phyloP scores from a whole-genome alignment of 2,888 invertebrate genomes.

The Ptycholaimellus sp. region DNA sequence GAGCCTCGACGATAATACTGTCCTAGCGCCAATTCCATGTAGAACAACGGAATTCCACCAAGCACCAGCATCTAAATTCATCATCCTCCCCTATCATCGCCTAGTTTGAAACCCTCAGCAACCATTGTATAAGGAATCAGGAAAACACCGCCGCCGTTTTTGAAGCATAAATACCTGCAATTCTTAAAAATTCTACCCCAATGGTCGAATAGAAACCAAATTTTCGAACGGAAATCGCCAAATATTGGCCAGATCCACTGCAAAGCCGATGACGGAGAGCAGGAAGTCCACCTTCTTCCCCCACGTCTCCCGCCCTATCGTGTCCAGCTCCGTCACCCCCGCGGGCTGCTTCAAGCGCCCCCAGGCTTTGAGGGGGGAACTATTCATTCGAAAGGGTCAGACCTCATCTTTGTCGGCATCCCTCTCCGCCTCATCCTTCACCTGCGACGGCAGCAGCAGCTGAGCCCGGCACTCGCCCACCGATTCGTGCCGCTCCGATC shows the following conservation, averaged over 20 bases:
- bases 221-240: constrained; percentile 42
- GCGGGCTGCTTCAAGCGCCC: too few species aligned
- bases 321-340: neutral
- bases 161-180: constrained; percentile 41
- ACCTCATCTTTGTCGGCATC: too few species aligned
- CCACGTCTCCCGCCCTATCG: constrained; percentile 24
- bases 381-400: too few species aligned
- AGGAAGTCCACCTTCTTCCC: constrained; percentile 30
- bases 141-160: constrained; percentile 65
- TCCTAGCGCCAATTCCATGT: constrained; percentile 76
- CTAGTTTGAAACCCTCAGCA: too few species aligned
- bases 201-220: constrained; percentile 10
- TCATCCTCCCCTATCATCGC: too few species aligned
- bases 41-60: constrained; percentile 74
- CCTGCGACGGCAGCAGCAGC: too few species aligned
- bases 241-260: constrained; percentile 54
- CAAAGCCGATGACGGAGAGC: constrained; percentile 25
- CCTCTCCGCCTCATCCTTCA: too few species aligned
- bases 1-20: constrained; percentile 90
- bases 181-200: neutral
- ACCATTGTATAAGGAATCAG: constrained; percentile 61
- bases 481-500: too few species aligned
- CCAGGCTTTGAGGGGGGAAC: too few species aligned
- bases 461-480: too few species aligned
- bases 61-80: constrained; percentile 67